A percentile compares a stretch with the other conserved stretches of the same genome.
phyloP scores from a whole-genome alignment of 2,888 invertebrate genomes.

The Aquatica leii region DNA sequence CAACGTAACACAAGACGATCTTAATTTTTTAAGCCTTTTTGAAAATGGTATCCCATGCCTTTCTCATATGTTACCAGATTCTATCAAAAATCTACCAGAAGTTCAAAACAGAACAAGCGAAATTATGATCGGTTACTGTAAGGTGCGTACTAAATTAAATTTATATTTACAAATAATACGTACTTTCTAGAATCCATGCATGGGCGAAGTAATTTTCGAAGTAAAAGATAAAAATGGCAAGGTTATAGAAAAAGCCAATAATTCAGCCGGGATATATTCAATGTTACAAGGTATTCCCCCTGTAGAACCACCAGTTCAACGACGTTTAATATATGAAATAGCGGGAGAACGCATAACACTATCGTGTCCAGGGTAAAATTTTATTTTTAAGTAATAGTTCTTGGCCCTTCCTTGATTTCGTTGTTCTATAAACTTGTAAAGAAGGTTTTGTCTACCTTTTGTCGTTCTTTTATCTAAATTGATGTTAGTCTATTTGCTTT shows the following conservation, averaged over 20 bases:
- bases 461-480: too few species aligned
- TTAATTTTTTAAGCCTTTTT: slow-evolving; percentile 52
- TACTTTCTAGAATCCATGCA: slow-evolving; percentile 61
- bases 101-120: slow-evolving; percentile 63
- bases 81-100: slow-evolving; percentile 56
- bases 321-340: slow-evolving; percentile 58
- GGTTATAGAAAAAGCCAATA: slow-evolving; percentile 67
- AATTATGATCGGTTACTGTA: slow-evolving; percentile 65
- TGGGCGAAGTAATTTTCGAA: slow-evolving; percentile 62
- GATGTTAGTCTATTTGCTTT: too few species aligned
- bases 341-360: slow-evolving; percentile 57
- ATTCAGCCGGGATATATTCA: slow-evolving; percentile 69
- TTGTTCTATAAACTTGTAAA: too few species aligned
- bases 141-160: slow-evolving; percentile 52
- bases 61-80: slow-evolving; percentile 63
- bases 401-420: too few species aligned
- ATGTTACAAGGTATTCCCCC: slow-evolving; percentile 63
- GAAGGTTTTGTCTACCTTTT: too few species aligned
- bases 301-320: slow-evolving; percentile 58
- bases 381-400: too few species aligned
- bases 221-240: slow-evolving; percentile 63
- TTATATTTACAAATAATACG: slow-evolving; percentile 3
- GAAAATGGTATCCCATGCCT: slow-evolving; percentile 67
- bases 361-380: slow-evolving; percentile 63
- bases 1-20: not conserved